Evolutionary conservation across 2,797 vertebrate genomes (phyloP), one percentile per base, ranked within the genome.

Genomic region (Molossus molossus): DNA sequence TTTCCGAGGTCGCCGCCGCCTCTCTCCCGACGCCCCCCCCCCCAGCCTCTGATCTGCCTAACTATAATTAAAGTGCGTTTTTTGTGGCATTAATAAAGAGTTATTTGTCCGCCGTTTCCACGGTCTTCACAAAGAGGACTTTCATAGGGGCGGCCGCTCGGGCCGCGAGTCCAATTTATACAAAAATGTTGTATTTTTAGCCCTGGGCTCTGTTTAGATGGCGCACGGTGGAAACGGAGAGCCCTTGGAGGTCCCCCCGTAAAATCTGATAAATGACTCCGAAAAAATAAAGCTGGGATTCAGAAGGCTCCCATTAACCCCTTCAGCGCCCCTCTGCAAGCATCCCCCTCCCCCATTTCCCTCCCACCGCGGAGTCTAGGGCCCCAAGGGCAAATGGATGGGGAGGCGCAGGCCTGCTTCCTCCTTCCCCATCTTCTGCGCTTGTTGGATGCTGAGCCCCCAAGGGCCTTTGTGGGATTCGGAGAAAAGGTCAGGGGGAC

Each of bases 21-120:
- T 97, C 86, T 70, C 85, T 84, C 90, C 85, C n/a, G 69, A 83
- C 55, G 21, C 81, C 92, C 77, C 85, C 69, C 53, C 94, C 96
- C 80, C 15, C 65, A 33, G 91, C 96, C 96, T 97, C 95, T 99
- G 99, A 99, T 99, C 99, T 99, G 98, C 99, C 99, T 99, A 99
- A 99, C 99, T 99, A 99, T 99, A 99, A 99, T 99, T 99, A 99
- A 99, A 99, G 98, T 98, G 98, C 98, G 97, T 97, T 98, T 99
- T 99, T 99, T 99, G 99, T 99, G 99, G 99, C 99, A 98, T 99
- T 99, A 99, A 99, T 99, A 99, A 99, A 99, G 99, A 99, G 98
- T 99, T 99, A 99, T 99, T 99, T 99, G 99, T 99, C 99, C 99
- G 99, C 99, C 99, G 99, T 99, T 99, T 99, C 99, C 99, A 99